A percentile compares a stretch with the other conserved stretches of the same genome.
Evolutionary conservation across 23 tunicate genomes (phyloP).

Genomic region (Trididemnum clinides): DNA sequence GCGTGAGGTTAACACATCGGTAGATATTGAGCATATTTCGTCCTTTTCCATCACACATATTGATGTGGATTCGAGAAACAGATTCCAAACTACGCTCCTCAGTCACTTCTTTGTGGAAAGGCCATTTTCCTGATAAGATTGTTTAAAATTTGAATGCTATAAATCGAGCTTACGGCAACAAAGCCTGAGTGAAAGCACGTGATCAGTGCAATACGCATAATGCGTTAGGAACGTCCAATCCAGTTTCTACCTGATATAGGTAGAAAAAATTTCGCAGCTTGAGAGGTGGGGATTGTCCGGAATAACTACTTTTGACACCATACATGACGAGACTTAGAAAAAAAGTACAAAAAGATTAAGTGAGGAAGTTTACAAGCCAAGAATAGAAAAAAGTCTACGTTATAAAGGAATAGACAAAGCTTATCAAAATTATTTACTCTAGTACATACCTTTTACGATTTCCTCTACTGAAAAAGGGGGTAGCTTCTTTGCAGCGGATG

Average conservation of each 20-base stretch:
- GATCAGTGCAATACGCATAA: no score
- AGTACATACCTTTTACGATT: constrained; percentile 51
- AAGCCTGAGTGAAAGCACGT: no score
- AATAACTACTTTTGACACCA: no score
- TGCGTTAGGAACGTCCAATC: no score
- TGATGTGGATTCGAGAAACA: constrained; percentile 25
- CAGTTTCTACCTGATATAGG: no score
- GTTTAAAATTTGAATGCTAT: no score
- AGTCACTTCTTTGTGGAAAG: not conserved
- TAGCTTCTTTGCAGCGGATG: constrained; percentile 76
- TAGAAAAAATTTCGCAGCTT: no score
- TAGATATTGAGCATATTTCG: constrained; percentile 38
- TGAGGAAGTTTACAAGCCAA: not conserved
- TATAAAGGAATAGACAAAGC: not conserved
- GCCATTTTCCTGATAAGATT: constrained; percentile 63
- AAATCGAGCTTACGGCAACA: no score
- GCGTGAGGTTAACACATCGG: constrained; percentile 58
- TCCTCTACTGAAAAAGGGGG: constrained; percentile 49
- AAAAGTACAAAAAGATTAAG: not conserved
- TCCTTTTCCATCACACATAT: constrained; percentile 3
- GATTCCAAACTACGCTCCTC: not conserved
- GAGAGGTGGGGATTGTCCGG: no score
- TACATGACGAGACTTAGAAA: not conserved
- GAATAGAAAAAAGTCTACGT: not conserved
- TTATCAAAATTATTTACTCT: no score